Evolutionary conservation across 2,797 vertebrate genomes (phyloP).

Genomic region (Lophius americanus): DNA sequence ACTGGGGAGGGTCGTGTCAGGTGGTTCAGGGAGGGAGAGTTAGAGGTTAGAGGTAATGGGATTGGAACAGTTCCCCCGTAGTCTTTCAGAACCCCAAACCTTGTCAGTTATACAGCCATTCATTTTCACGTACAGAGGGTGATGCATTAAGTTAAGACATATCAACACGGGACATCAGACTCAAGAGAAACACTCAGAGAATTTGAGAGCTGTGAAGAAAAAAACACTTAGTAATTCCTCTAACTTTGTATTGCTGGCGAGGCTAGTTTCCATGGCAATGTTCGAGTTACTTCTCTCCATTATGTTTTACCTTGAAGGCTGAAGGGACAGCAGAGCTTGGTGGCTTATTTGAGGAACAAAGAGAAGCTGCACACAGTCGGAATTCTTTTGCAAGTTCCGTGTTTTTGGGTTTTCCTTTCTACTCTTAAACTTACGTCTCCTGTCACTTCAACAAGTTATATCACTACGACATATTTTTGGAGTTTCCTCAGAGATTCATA

Average conservation of each 20-base stretch:
- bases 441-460: constrained; percentile 16
- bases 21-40: constrained; percentile 15
- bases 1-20: constrained; percentile 15
- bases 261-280: constrained; percentile 70
- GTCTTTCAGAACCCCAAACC: constrained; percentile 22
- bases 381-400: background rate
- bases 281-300: constrained; percentile 38
- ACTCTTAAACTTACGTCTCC: background rate
- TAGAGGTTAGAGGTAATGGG: constrained; percentile 30
- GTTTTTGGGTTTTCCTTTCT: constrained; percentile 20
- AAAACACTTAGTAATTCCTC: constrained; percentile 47
- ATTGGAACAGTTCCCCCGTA: constrained; percentile 23
- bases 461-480: constrained; percentile 8
- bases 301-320: constrained; percentile 33
- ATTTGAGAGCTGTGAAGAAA: constrained; percentile 58
- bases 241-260: constrained; percentile 45
- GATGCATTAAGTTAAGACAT: constrained; percentile 60
- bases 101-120: constrained; percentile 51
- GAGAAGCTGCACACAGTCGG: constrained; percentile 4
- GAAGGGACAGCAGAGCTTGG: constrained; percentile 57
- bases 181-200: constrained; percentile 52
- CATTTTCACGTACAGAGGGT: constrained; percentile 53
- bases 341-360: constrained; percentile 48
- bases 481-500: constrained; percentile 17
- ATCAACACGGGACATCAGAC: constrained; percentile 57